Evolutionary conservation across 2,113 vertebrate genomes (phyloP), one percentile per base, ranked within the genome.

Genomic region (Coryphaenoides rupestris): DNA sequence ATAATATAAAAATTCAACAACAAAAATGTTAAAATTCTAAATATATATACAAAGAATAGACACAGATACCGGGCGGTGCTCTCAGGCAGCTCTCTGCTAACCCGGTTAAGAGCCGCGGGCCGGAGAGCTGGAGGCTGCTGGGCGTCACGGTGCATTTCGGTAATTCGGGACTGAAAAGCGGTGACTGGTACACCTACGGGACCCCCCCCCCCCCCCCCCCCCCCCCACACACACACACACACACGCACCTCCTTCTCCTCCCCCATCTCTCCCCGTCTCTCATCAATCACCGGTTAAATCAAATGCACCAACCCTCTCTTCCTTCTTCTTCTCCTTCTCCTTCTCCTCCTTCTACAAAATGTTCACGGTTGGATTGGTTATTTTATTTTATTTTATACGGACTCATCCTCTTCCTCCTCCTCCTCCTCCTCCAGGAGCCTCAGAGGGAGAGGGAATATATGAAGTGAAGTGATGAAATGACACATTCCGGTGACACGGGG

Each of bases 211-310:
- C 19, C 60, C 52, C 55, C 45, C 60, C 5, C 17, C 68, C 53
- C 60, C 47, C n/a, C n/a, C n/a, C n/a, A n/a, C n/a, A n/a, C n/a
- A n/a, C n/a, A n/a, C n/a, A n/a, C n/a, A n/a, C n/a, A n/a, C n/a
- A n/a, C n/a, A n/a, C n/a, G n/a, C n/a, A n/a, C n/a, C n/a, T n/a
- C n/a, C n/a, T n/a, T n/a, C 74, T 70, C 77, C 47, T 16, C 21
- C 28, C 16, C 19, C 60, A 47, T 55, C 45, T 60, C 5, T 17
- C 68, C 53, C 60, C 47, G 17, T 50, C 71, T 73, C 59, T 81
- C 85, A 87, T 84, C 83, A 82, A 83, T 89, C 87, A 87, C 73
- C 54, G 60, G 56, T 49, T 45, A 85, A 84, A 86, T 86, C 75
- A 78, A 86, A 85, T 83, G 79, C 70, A 62, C 66, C 72, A 54